These are phyloP conservation scores for Caenorhabditis becei DNA, from an alignment of 2,888 invertebrate species.

Conservation along the genomic window DNA sequence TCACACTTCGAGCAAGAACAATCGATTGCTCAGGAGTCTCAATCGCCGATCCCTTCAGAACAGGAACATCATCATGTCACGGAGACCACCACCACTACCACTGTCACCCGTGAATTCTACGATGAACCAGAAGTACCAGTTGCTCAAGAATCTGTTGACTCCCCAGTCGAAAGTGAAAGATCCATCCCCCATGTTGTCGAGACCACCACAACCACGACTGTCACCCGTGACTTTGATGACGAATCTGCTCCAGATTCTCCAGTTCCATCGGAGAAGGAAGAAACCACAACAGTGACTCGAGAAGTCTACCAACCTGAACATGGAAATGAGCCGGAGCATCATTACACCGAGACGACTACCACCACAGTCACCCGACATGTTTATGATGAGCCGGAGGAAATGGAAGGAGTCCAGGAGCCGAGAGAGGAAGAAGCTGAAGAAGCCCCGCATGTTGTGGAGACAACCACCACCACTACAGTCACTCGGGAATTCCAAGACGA, in stretches of 20 bases:
- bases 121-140: slow-evolving; percentile 21
- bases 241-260: slow-evolving; percentile 31
- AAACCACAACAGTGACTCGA: slow-evolving; percentile 1
- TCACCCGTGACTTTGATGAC: neutral
- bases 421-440: neutral
- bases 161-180: slow-evolving; percentile 10
- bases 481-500: slow-evolving; percentile 27
- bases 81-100: slow-evolving; percentile 44
- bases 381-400: slow-evolving; percentile 26
- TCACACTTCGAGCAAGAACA: neutral
- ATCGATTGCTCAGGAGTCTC: neutral
- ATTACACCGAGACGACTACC: slow-evolving; percentile 40
- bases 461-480: slow-evolving; percentile 31
- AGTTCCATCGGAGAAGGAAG: slow-evolving; percentile 19
- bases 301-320: slow-evolving; percentile 14
- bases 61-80: slow-evolving; percentile 6
- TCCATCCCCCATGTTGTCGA: slow-evolving; percentile 13
- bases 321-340: slow-evolving; percentile 30
- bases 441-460: slow-evolving; percentile 18
- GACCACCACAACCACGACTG: slow-evolving; percentile 32
- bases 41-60: slow-evolving; percentile 39
- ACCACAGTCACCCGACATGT: slow-evolving; percentile 31
- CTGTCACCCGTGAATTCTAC: slow-evolving; percentile 39
- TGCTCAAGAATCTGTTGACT: neutral
- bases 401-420: slow-evolving; percentile 17